These are phyloP conservation scores for Steinernema hermaphroditum DNA, from an alignment of 2,888 invertebrate genomes.

Conservation along the genomic window DNA sequence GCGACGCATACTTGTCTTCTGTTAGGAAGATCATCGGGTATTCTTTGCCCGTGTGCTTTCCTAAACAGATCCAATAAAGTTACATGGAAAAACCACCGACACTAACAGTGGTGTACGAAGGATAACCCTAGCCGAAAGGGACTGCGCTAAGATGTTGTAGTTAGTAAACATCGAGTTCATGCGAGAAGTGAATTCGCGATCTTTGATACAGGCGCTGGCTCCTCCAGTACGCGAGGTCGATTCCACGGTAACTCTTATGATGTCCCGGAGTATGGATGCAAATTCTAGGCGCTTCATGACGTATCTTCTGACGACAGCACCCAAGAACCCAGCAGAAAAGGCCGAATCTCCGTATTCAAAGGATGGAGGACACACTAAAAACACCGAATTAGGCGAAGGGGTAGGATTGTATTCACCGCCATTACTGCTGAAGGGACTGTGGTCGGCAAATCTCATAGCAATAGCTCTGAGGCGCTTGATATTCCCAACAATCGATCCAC, in stretches of 20 bases:
- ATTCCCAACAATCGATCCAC: not conserved
- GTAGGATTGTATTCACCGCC: not conserved
- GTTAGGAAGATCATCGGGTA: too few species aligned
- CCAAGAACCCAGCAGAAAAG: not conserved
- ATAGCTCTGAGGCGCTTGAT: not conserved
- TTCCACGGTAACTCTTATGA: not conserved
- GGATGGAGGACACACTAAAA: not conserved
- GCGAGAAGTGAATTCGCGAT: not conserved
- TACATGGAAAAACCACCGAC: too few species aligned
- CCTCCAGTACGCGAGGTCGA: not conserved
- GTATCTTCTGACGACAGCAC: not conserved
- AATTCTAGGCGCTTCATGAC: not conserved
- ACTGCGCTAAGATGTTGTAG: not conserved
- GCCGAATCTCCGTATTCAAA: not conserved
- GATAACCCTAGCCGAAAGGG: not conserved
- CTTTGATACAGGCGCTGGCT: not conserved
- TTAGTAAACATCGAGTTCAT: not conserved
- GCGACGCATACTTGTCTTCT: not conserved
- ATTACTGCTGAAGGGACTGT: not conserved
- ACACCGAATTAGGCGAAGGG: not conserved
- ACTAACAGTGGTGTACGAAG: not conserved
- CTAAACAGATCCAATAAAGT: not conserved
- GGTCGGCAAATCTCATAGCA: conserved; percentile 2
- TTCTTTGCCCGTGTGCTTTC: too few species aligned
- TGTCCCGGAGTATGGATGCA: not conserved